Evolutionary conservation across 2,888 invertebrate species (phyloP).

Genomic region (Iphiclides podalirius): DNA sequence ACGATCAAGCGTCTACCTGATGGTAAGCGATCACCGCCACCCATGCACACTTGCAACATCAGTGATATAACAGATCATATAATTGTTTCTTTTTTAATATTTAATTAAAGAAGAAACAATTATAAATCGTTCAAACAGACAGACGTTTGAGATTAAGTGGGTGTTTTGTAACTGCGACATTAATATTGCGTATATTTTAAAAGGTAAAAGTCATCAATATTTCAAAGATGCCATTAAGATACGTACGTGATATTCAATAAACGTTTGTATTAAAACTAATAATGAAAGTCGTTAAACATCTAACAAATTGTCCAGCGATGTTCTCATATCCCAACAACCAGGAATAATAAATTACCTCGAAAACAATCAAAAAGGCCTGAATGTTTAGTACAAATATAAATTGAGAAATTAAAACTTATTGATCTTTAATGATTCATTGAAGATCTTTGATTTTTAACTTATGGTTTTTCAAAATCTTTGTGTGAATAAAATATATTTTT

Average conservation of each 20-base stretch:
- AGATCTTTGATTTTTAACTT: too few relatives aligned
- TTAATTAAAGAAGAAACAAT: too few relatives aligned
- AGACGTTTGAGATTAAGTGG: background rate
- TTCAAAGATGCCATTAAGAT: slow-evolving; percentile 33
- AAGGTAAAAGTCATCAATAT: slow-evolving; percentile 49
- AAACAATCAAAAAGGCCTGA: too few relatives aligned
- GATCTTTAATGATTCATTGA: too few relatives aligned
- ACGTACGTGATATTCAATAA: slow-evolving; percentile 44
- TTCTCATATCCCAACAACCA: background rate
- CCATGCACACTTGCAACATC: background rate
- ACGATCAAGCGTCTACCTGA: too few relatives aligned
- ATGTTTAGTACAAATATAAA: too few relatives aligned
- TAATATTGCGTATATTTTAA: slow-evolving; percentile 36
- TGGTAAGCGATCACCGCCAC: too few relatives aligned
- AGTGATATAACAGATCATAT: background rate
- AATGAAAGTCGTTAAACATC: slow-evolving; percentile 2
- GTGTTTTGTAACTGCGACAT: background rate
- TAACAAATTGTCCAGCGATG: slow-evolving; percentile 5
- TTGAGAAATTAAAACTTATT: too few relatives aligned
- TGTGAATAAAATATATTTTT: too few relatives aligned
- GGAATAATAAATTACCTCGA: slow-evolving; percentile 1
- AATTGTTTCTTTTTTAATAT: too few relatives aligned
- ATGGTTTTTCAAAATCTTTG: too few relatives aligned
- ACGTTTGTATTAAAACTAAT: slow-evolving; percentile 28
- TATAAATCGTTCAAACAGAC: too few relatives aligned